phyloP scores from a whole-genome alignment of 2,797 vertebrate species.

The Melanotaenia maccullochi region DNA sequence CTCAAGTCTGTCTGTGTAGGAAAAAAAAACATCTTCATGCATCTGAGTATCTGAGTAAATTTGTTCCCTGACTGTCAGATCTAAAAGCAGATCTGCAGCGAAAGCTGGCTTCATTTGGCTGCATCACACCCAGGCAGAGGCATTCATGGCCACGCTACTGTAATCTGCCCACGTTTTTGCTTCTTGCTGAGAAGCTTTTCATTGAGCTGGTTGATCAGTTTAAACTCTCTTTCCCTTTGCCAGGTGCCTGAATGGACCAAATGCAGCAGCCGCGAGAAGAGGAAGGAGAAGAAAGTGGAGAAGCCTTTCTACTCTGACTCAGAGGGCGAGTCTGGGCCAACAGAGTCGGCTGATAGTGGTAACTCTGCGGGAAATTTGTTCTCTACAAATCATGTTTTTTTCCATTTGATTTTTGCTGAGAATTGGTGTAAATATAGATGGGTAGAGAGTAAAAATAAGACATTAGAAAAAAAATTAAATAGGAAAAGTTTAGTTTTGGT shows the following conservation, averaged over 20 bases:
- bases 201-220: constrained; percentile 17
- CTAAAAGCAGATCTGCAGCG: constrained; percentile 50
- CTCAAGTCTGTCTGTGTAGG: constrained; percentile 46
- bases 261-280: constrained; percentile 95
- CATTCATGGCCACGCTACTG: constrained; percentile 79
- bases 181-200: constrained; percentile 44
- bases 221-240: constrained; percentile 17
- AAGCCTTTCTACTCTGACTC: constrained; percentile 99
- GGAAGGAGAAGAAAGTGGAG: constrained; percentile 97
- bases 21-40: constrained; percentile 19
- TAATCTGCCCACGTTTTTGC: constrained; percentile 57
- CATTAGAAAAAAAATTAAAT: too few relatives aligned
- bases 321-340: constrained; percentile 94
- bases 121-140: constrained; percentile 71
- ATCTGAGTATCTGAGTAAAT: constrained; percentile 31
- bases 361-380: constrained; percentile 48
- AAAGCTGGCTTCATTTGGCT: constrained; percentile 69
- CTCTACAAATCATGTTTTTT: background rate
- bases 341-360: constrained; percentile 97
- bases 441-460: background rate
- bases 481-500: background rate
- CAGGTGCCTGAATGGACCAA: constrained; percentile 99
- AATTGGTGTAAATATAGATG: background rate
- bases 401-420: background rate
- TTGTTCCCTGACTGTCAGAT: constrained; percentile 45